These are phyloP conservation scores for Sinotaia quadrata DNA, from an alignment of 2,888 invertebrate genomes.

Conservation along the genomic window DNA sequence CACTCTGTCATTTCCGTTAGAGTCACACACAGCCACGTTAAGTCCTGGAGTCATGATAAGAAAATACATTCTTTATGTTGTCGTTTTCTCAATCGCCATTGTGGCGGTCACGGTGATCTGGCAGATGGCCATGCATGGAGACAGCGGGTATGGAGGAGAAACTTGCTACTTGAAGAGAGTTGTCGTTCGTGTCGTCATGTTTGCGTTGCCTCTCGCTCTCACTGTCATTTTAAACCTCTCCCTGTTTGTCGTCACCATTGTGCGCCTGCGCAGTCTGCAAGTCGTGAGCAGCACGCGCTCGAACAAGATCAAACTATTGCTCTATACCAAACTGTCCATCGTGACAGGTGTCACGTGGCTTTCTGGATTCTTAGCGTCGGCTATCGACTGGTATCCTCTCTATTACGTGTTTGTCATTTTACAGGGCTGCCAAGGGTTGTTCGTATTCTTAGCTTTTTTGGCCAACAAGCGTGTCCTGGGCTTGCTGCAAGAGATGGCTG, in stretches of 20 bases:
- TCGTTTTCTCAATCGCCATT: background rate
- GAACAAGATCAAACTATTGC: constrained; percentile 11
- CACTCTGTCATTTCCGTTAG: constrained; percentile 22
- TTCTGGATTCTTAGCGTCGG: constrained; percentile 19
- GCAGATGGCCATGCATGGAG: constrained; percentile 1
- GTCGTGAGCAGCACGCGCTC: background rate
- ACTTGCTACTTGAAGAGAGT: constrained; percentile 17
- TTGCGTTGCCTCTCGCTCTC: constrained; percentile 16
- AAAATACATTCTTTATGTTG: constrained; percentile 7
- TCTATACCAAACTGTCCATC: constrained; percentile 30
- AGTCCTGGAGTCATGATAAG: background rate
- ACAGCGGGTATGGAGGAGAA: constrained; percentile 5
- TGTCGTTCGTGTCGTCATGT: background rate
- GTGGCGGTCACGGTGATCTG: constrained; percentile 3
- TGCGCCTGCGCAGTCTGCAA: constrained; percentile 5
- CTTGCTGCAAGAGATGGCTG: background rate
- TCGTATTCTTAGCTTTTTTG: constrained; percentile 27
- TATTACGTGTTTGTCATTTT: constrained; percentile 14
- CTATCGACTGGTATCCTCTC: background rate
- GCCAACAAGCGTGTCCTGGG: constrained; percentile 22
- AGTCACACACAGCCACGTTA: background rate
- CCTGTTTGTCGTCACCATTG: constrained; percentile 23
- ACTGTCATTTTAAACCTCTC: constrained; percentile 19
- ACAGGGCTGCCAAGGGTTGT: constrained; percentile 20
- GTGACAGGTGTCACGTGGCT: constrained; percentile 28